Evolutionary conservation across 1,140 invertebrate genomes (phyloP), one percentile per base, ranked within the genome.

Genomic region (Heterodera schachtii): DNA sequence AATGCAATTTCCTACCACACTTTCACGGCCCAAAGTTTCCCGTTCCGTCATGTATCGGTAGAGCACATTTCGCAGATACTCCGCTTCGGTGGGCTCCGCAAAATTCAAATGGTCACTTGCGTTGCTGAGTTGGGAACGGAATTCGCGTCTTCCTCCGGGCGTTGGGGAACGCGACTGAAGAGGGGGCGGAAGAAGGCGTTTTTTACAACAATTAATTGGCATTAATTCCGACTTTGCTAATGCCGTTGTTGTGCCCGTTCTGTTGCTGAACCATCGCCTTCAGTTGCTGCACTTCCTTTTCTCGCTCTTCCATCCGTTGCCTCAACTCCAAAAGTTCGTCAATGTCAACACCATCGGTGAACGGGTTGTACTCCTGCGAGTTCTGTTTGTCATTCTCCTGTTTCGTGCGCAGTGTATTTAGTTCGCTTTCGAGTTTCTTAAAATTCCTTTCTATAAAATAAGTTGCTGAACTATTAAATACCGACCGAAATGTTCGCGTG

Each of bases 21-120:
- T 81, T n/a, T 82, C 81, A 44, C 75, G 73, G 19, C 81, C 80
- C 43, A 82, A 67, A 43, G 57, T 73, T 82, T 82, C 81, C 7
- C 81, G 80, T 67, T 82, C 80, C n/a, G 73, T 82, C 81, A 82
- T 82, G 67, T 82, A 82, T 0, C 78, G 81, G 47, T 74, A 82
- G 44, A 82, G 80, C n/a, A 82, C 81, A 46, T 82, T 82, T 9
- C 75, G 78, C 21, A 82, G 74, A 75, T 82, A 82, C 64, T 81
- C 80, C 49, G 80, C 80, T 49, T 81, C 80, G 8, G 80, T 81
- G 2, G 80, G 80, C 70, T 81, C 64, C 49, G 80, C 80, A 76
- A 81, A 81, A 46, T 81, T 67, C 46, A 74, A 80, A 60, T 70
- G 70, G 64, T 81, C 75, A 69, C 64, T 70, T 49, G 49, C 77